Evolutionary conservation across 2,888 invertebrate species (phyloP), one percentile per base, ranked within the genome.

Genomic region (Pterobdella sp.): DNA sequence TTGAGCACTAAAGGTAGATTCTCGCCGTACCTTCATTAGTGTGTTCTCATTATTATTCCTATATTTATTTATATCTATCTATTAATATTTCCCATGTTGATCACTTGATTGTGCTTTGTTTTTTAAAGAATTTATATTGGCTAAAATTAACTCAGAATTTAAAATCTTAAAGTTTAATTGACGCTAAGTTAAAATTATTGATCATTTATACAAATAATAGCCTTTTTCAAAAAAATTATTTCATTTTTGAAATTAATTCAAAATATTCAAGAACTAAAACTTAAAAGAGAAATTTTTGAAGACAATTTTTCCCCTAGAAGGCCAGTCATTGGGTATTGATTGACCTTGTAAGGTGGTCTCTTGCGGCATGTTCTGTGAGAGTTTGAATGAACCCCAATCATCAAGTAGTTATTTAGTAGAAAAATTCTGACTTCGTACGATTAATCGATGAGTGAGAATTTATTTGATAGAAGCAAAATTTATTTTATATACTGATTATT

Each of bases 1-100:
- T 60, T 14, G 42, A 89, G 81, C 10, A 87, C 86, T n/a, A 79
- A 75, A 1, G 82, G 80, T 36, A 81, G 78, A 49, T 63, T 71
- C 10, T 56, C 60, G 4, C n/a, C 60, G n/a, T 56, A 56, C n/a
- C 60, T 56, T 42, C 49, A n/a, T n/a, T n/a, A n/a, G n/a, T n/a
- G n/a, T n/a, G n/a, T n/a, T n/a, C n/a, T n/a, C n/a, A n/a, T n/a
- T n/a, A n/a, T n/a, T n/a, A n/a, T n/a, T n/a, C n/a, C n/a, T n/a
- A n/a, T n/a, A n/a, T n/a, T n/a, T n/a, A n/a, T n/a, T n/a, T n/a
- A n/a, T n/a, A n/a, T n/a, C n/a, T n/a, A n/a, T n/a, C n/a, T n/a
- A n/a, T n/a, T n/a, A n/a, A n/a, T n/a, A n/a, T n/a, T n/a, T n/a
- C n/a, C n/a, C n/a, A n/a, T n/a, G n/a, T n/a, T n/a, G n/a, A n/a